Evolutionary conservation across 2,888 invertebrate species (phyloP).

Genomic region (Patella pellucida): DNA sequence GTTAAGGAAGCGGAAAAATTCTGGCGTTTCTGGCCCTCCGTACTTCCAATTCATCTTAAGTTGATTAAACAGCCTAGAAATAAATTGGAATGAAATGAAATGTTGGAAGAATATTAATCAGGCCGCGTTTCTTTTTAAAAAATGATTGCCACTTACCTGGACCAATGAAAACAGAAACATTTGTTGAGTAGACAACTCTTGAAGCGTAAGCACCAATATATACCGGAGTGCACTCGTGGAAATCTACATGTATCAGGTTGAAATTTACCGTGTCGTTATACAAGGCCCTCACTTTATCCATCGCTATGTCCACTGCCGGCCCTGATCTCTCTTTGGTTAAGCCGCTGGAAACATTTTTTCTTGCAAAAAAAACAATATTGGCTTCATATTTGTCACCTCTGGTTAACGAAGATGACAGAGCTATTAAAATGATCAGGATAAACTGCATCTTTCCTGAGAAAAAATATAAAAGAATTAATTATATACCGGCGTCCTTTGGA

Average conservation of each 20-base stretch:
- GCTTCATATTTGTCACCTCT: neutral
- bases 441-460: no score
- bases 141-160: slow-evolving; percentile 31
- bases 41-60: no score
- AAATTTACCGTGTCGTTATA: slow-evolving; percentile 8
- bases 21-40: no score
- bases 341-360: neutral
- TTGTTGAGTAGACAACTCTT: slow-evolving; percentile 30
- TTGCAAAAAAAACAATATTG: slow-evolving; percentile 3
- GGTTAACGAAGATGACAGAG: neutral
- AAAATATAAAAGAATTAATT: no score
- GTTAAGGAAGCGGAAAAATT: no score
- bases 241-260: slow-evolving; percentile 11
- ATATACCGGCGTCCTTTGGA: no score
- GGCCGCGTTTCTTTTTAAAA: neutral
- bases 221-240: slow-evolving; percentile 30
- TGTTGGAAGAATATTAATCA: no score
- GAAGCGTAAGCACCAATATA: slow-evolving; percentile 38
- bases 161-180: slow-evolving; percentile 38
- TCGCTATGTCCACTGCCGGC: slow-evolving; percentile 13
- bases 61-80: no score
- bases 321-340: slow-evolving; percentile 6
- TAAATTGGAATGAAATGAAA: no score
- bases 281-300: slow-evolving; percentile 8
- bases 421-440: no score